These are phyloP conservation scores for Holocentrus rufus DNA, from an alignment of 2,797 vertebrate species.

Conservation along the genomic window DNA sequence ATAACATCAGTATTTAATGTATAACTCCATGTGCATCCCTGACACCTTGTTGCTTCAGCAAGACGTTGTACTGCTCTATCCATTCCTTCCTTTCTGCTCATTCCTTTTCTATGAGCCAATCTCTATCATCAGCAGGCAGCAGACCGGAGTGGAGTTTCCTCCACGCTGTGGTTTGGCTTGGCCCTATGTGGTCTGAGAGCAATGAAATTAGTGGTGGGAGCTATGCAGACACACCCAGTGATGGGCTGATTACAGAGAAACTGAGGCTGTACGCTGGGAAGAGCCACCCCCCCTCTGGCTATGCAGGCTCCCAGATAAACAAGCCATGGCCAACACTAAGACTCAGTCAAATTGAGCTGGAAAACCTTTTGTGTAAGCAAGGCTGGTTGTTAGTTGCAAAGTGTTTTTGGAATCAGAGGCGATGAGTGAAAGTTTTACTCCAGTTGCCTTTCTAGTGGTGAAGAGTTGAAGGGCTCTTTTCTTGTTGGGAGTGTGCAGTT, in stretches of 20 bases:
- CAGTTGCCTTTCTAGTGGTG: slow-evolving; percentile 16
- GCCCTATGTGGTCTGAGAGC: slow-evolving; percentile 72
- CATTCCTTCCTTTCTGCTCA: slow-evolving; percentile 35
- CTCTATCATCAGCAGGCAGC: slow-evolving; percentile 69
- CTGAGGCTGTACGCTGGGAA: slow-evolving; percentile 67
- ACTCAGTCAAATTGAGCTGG: slow-evolving; percentile 15
- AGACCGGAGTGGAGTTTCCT: slow-evolving; percentile 68
- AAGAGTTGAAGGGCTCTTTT: not conserved
- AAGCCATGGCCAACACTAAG: slow-evolving; percentile 19
- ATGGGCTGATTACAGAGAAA: slow-evolving; percentile 86
- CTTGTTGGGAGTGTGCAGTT: not conserved
- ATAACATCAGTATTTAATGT: not conserved
- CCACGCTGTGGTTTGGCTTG: slow-evolving; percentile 74
- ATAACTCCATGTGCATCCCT: slow-evolving; percentile 1
- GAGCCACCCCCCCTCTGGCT: slow-evolving; percentile 43
- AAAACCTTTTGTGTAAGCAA: slow-evolving; percentile 28
- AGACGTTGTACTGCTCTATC: slow-evolving; percentile 21
- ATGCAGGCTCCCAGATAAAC: slow-evolving; percentile 49
- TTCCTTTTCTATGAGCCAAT: slow-evolving; percentile 70
- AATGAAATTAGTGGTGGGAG: slow-evolving; percentile 84
- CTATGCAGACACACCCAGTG: slow-evolving; percentile 83
- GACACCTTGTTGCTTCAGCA: slow-evolving; percentile 33
- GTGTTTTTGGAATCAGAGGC: not conserved
- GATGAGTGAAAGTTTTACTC: slow-evolving; percentile 19
- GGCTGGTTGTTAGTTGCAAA: not conserved